These are phyloP conservation scores for Clarias batrachus DNA, from an alignment of 2,113 vertebrate genomes.

Conservation along the genomic window DNA sequence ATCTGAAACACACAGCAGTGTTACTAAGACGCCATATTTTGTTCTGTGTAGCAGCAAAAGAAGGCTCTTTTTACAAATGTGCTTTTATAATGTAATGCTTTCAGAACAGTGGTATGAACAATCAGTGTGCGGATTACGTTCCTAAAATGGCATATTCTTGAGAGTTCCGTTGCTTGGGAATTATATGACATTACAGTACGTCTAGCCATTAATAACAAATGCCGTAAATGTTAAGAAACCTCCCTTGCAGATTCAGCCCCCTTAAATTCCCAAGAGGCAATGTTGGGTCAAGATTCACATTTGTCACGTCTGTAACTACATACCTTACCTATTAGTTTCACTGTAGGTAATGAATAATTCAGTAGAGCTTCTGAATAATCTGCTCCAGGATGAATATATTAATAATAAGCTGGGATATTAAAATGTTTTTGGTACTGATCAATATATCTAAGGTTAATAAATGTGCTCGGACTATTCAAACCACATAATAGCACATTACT, in stretches of 20 bases:
- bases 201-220: neutral
- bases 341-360: neutral
- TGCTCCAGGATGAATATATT: neutral
- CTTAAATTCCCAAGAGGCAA: neutral
- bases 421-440: neutral
- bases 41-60: neutral
- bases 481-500: neutral
- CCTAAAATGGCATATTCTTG: neutral
- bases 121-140: neutral
- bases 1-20: conserved; percentile 56
- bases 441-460: conserved; percentile 1
- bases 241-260: neutral
- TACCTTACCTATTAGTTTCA: conserved; percentile 2
- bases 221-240: neutral
- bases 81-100: neutral
- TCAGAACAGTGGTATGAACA: neutral
- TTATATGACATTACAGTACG: neutral
- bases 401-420: neutral
- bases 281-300: neutral
- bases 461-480: neutral
- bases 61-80: neutral
- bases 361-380: neutral
- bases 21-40: neutral
- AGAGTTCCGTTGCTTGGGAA: neutral
- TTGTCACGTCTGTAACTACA: neutral